phyloP scores from a whole-genome alignment of 2,888 invertebrate genomes.

The Drosophila vallismaia region DNA sequence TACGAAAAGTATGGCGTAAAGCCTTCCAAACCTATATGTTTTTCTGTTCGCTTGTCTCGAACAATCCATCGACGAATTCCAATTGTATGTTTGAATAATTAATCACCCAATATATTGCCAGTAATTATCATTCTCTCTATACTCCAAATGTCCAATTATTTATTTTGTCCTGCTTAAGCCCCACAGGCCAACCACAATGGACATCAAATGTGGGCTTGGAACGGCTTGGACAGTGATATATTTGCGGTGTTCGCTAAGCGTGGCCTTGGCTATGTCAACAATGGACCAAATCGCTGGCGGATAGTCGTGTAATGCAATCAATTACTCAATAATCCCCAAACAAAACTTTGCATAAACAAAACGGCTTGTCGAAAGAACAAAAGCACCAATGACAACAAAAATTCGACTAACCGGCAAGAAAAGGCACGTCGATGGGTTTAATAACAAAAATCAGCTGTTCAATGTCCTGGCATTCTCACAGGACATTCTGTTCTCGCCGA shows the following conservation, averaged over 20 bases:
- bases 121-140: not conserved
- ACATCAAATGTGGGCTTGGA: not conserved
- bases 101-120: not conserved
- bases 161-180: not conserved
- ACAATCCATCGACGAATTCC: not conserved
- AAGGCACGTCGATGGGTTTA: constrained; percentile 20
- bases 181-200: not conserved
- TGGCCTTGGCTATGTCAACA: constrained; percentile 25
- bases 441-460: constrained; percentile 79
- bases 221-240: constrained; percentile 14
- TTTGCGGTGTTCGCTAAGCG: constrained; percentile 11
- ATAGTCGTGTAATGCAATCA: constrained; percentile 38
- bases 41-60: not conserved
- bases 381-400: constrained; percentile 25
- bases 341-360: constrained; percentile 39
- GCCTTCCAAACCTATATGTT: too few species aligned
- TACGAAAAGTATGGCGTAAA: too few species aligned
- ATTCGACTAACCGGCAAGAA: constrained; percentile 54
- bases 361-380: constrained; percentile 13
- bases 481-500: not conserved
- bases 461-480: constrained; percentile 4
- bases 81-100: not conserved
- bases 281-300: constrained; percentile 14
- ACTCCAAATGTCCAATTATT: not conserved
- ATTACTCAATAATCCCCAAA: constrained; percentile 39